These are phyloP conservation scores for Lethrus apterus DNA, from an alignment of 1,140 invertebrate species.

Conservation along the genomic window DNA sequence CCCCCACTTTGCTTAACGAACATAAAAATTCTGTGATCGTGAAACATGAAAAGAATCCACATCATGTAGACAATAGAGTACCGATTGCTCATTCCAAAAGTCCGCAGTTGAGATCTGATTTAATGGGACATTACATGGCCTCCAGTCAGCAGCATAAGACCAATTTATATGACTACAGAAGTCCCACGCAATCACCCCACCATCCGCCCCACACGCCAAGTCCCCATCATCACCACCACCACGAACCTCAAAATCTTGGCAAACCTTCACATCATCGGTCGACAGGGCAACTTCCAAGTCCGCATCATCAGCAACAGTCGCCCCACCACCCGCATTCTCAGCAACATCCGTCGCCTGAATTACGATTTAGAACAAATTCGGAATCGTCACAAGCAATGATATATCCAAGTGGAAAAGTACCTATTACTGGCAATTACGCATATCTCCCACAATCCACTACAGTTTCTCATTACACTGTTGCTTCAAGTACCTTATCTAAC, in stretches of 20 bases:
- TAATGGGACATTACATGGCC: constrained; percentile 55
- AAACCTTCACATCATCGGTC: constrained; percentile 29
- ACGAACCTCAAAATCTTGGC: constrained; percentile 29
- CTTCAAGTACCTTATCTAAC: constrained; percentile 29
- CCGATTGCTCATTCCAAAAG: constrained; percentile 52
- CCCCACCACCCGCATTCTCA: constrained; percentile 39
- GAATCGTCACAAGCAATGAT: constrained; percentile 31
- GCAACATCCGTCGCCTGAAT: constrained; percentile 47
- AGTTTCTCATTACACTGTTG: constrained; percentile 35
- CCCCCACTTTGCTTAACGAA: constrained; percentile 49
- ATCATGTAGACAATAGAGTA: constrained; percentile 48
- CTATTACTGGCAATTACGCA: constrained; percentile 30
- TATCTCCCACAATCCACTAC: constrained; percentile 24
- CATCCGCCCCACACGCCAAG: constrained; percentile 42
- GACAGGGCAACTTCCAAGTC: constrained; percentile 40
- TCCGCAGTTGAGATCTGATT: constrained; percentile 49
- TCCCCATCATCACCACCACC: constrained; percentile 39
- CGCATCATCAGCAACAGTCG: constrained; percentile 43
- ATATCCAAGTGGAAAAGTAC: constrained; percentile 25
- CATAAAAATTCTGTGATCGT: constrained; percentile 70
- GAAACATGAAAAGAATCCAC: constrained; percentile 61
- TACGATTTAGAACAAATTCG: constrained; percentile 27
- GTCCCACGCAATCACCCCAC: constrained; percentile 50
- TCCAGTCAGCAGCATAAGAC: constrained; percentile 41
- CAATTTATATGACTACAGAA: constrained; percentile 48